Percentiles rank a stretch among this genome's conserved stretches.
Evolutionary conservation across 35 echinoderm and acorn worm genomes (phyloP).

Genomic region (Acanthaster planci): DNA sequence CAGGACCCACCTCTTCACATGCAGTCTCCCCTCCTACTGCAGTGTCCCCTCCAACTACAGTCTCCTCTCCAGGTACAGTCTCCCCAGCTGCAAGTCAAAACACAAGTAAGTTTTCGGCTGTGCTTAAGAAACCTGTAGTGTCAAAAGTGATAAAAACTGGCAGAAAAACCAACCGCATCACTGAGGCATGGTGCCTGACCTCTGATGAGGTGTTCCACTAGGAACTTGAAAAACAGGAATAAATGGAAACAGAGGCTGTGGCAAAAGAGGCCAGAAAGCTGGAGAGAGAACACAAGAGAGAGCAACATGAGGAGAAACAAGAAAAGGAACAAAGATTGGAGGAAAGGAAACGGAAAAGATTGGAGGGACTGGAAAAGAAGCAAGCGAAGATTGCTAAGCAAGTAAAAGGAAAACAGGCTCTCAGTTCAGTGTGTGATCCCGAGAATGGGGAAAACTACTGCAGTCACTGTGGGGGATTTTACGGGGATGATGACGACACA

Average conservation of each 20-base stretch:
- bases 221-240: neutral
- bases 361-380: neutral
- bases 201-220: conserved; percentile 32
- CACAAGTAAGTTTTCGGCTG: neutral
- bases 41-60: neutral
- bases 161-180: conserved; percentile 18
- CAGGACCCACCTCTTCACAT: neutral
- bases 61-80: neutral
- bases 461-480: no score
- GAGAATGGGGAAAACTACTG: no score
- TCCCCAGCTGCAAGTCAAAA: no score
- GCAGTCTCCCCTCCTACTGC: conserved; percentile 1
- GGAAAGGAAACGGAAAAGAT: neutral
- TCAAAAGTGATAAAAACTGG: neutral
- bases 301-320: conserved; percentile 21
- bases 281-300: conserved; percentile 23
- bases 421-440: neutral
- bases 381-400: neutral
- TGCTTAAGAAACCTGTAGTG: conserved; percentile 37
- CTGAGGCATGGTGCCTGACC: conserved; percentile 35
- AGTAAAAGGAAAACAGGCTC: neutral
- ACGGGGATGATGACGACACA: no score
- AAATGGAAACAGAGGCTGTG: neutral
- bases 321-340: neutral
- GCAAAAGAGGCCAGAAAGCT: conserved; percentile 31